Percentiles rank a stretch among this genome's conserved stretches.
phyloP scores from a whole-genome alignment of 2,113 vertebrate species.

The Canis aureus region DNA sequence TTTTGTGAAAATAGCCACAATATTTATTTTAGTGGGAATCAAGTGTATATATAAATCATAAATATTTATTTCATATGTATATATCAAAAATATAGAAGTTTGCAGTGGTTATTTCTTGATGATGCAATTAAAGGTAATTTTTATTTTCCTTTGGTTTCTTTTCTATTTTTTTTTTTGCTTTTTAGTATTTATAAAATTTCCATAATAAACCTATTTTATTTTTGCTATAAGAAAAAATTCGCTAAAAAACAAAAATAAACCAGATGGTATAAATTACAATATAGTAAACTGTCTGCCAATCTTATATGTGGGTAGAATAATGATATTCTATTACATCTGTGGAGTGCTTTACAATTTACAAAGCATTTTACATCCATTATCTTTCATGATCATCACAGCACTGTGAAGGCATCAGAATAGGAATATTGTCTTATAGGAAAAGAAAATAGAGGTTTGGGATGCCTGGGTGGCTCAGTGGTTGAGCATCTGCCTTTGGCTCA shows the following conservation, averaged over 20 bases:
- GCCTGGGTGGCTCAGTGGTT: too few species aligned
- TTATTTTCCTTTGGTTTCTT: slow-evolving; percentile 26
- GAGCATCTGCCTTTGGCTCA: too few species aligned
- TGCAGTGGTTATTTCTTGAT: slow-evolving; percentile 7
- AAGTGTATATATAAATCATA: not conserved
- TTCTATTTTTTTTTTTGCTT: not conserved
- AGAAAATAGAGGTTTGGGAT: not conserved
- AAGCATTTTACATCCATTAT: slow-evolving; percentile 51
- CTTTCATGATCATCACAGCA: slow-evolving; percentile 17
- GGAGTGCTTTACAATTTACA: slow-evolving; percentile 45
- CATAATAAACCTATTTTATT: slow-evolving; percentile 56
- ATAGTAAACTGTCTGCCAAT: slow-evolving; percentile 68
- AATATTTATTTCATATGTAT: not conserved
- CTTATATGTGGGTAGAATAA: slow-evolving; percentile 64
- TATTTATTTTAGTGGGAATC: not conserved
- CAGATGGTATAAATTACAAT: slow-evolving; percentile 79
- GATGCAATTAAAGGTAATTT: slow-evolving; percentile 54
- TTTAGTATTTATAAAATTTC: slow-evolving; percentile 67
- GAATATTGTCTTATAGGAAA: not conserved
- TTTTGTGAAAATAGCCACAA: not conserved
- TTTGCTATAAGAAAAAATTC: slow-evolving; percentile 59
- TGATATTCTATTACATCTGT: slow-evolving; percentile 50
- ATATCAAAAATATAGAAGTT: not conserved
- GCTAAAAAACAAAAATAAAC: slow-evolving; percentile 76
- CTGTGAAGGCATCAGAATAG: not conserved